These are phyloP conservation scores for Antedon mediterranea DNA, from an alignment of 53 echinoderm and acorn worm species.

Conservation along the genomic window DNA sequence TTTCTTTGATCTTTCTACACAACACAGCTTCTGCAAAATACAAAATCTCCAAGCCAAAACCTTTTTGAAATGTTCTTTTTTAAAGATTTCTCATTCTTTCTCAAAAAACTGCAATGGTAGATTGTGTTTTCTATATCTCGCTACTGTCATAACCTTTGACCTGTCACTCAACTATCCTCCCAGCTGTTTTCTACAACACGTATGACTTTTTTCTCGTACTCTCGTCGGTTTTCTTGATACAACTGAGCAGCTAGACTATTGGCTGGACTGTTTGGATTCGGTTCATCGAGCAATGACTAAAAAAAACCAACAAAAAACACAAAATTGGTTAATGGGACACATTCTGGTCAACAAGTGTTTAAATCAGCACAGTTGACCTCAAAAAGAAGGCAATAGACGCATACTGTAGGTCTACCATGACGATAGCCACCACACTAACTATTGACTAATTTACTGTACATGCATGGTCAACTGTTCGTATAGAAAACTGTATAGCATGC, in stretches of 20 bases:
- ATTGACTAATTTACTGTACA: no score
- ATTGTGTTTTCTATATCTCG: background rate
- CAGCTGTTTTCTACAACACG: slow-evolving; percentile 90
- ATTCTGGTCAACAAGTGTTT: no score
- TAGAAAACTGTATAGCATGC: no score
- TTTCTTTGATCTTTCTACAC: background rate
- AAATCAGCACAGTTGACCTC: no score
- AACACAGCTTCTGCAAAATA: background rate
- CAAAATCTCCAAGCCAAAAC: background rate
- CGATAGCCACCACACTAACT: no score
- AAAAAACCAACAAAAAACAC: no score
- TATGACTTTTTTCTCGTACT: slow-evolving; percentile 94
- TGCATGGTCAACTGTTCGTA: no score
- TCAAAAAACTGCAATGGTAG: background rate
- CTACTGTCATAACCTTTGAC: background rate
- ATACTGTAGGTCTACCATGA: no score
- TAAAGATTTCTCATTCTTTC: background rate
- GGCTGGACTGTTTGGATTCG: slow-evolving; percentile 98
- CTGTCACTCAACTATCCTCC: slow-evolving; percentile 43
- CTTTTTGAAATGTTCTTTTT: background rate
- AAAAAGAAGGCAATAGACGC: no score
- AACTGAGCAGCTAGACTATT: slow-evolving; percentile 99
- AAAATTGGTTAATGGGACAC: no score
- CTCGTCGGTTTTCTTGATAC: slow-evolving; percentile 93
- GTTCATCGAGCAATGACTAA: slow-evolving; percentile 95